phyloP scores from a whole-genome alignment of 2,888 invertebrate species.

The Pyrrhia umbra region DNA sequence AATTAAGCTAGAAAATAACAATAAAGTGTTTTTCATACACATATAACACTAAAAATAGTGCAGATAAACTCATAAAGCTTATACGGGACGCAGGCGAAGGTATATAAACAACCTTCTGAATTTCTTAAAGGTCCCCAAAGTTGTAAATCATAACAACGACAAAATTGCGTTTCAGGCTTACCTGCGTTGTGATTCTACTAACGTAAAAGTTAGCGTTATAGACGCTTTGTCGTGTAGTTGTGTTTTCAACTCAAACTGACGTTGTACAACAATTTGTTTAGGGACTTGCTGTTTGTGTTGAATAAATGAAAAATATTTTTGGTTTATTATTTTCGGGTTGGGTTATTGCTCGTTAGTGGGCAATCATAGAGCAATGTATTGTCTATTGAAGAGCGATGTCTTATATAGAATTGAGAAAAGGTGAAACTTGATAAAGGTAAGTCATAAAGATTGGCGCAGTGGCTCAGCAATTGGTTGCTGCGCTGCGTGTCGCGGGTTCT shows the following conservation, averaged over 20 bases:
- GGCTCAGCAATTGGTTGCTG: too few species aligned
- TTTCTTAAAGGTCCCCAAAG: conserved; percentile 52
- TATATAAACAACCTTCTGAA: conserved; percentile 48
- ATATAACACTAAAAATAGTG: conserved; percentile 32
- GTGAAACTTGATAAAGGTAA: too few species aligned
- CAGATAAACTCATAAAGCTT: conserved; percentile 48
- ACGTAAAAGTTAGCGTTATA: conserved; percentile 62
- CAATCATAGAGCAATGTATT: conserved; percentile 4
- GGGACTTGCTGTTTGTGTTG: conserved; percentile 29
- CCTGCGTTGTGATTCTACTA: conserved; percentile 49
- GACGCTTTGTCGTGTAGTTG: conserved; percentile 44
- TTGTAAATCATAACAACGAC: conserved; percentile 60
- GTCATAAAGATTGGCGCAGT: too few species aligned
- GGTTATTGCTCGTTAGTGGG: neutral
- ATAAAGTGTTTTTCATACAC: conserved; percentile 17
- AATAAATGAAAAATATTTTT: conserved; percentile 42
- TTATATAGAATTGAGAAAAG: too few species aligned
- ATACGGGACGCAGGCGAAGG: conserved; percentile 35
- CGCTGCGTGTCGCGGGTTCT: too few species aligned
- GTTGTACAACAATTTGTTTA: conserved; percentile 46
- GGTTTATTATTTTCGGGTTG: conserved; percentile 32
- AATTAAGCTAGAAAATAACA: conserved; percentile 27
- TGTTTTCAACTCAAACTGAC: conserved; percentile 52
- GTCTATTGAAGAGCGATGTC: conserved; percentile 2
- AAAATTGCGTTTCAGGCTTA: conserved; percentile 58